Percentiles rank a stretch among this genome's conserved stretches.
These are phyloP conservation scores for Geotrypetes seraphini DNA, from an alignment of 2,797 vertebrate genomes.

Conservation along the genomic window DNA sequence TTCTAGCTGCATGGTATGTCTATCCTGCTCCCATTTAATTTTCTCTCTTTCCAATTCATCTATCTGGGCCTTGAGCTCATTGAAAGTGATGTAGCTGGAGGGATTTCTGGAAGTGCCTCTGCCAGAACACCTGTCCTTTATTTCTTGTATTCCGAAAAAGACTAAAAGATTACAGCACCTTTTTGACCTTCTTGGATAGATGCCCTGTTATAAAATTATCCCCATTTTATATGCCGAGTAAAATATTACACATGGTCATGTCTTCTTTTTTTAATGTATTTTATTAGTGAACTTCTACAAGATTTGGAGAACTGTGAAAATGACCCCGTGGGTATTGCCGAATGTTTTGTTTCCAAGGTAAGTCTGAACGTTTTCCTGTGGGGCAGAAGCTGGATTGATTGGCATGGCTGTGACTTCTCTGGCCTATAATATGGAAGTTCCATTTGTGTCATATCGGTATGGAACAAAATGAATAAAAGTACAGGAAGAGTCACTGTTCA, in stretches of 20 bases:
- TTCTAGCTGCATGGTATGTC: too few relatives aligned
- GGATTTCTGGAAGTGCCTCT: too few relatives aligned
- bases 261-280: conserved; percentile 18
- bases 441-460: not conserved
- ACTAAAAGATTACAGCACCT: too few relatives aligned
- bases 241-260: conserved; percentile 2
- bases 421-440: not conserved
- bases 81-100: too few relatives aligned
- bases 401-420: not conserved
- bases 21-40: too few relatives aligned
- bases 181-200: too few relatives aligned
- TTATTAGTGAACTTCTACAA: conserved; percentile 79
- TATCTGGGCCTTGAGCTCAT: too few relatives aligned
- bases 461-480: not conserved
- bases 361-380: conserved; percentile 14
- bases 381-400: not conserved
- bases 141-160: too few relatives aligned
- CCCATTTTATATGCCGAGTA: not conserved
- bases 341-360: conserved; percentile 97
- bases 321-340: conserved; percentile 91
- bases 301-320: conserved; percentile 91
- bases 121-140: too few relatives aligned
- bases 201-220: not conserved
- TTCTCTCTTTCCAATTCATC: too few relatives aligned
- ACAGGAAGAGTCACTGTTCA: not conserved